These are phyloP conservation scores for Apamea sordens DNA, from an alignment of 2,888 invertebrate species.

Conservation along the genomic window DNA sequence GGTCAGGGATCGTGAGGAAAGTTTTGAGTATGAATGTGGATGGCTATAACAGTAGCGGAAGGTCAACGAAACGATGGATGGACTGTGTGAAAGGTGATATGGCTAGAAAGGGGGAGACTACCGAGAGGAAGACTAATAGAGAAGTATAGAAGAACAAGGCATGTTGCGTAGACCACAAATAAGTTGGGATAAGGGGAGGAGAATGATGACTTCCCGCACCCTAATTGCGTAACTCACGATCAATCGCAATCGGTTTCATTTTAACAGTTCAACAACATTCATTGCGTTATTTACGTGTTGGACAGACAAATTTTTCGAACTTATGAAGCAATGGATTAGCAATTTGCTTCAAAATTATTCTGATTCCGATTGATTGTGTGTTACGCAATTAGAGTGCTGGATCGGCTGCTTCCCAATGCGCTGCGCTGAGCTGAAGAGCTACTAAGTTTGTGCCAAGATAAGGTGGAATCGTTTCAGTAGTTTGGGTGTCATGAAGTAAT, in stretches of 20 bases:
- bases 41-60: background rate
- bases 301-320: too few species aligned
- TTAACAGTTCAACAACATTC: too few species aligned
- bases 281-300: too few species aligned
- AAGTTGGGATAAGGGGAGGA: background rate
- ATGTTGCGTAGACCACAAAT: background rate
- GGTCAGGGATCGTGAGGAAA: too few species aligned
- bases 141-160: background rate
- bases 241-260: too few species aligned
- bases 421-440: background rate
- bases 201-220: background rate
- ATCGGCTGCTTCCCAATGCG: background rate
- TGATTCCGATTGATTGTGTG: too few species aligned
- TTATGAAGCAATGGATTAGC: too few species aligned
- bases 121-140: background rate
- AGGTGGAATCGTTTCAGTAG: background rate
- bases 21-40: too few species aligned
- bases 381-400: too few species aligned
- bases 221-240: too few species aligned
- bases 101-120: background rate
- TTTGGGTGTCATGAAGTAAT: background rate
- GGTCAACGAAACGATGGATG: background rate
- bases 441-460: background rate
- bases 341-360: too few species aligned
- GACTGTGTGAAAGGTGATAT: background rate